Base-by-base conservation (phyloP, 2,113 vertebrate genomes). In the Bos indicus region DNA sequence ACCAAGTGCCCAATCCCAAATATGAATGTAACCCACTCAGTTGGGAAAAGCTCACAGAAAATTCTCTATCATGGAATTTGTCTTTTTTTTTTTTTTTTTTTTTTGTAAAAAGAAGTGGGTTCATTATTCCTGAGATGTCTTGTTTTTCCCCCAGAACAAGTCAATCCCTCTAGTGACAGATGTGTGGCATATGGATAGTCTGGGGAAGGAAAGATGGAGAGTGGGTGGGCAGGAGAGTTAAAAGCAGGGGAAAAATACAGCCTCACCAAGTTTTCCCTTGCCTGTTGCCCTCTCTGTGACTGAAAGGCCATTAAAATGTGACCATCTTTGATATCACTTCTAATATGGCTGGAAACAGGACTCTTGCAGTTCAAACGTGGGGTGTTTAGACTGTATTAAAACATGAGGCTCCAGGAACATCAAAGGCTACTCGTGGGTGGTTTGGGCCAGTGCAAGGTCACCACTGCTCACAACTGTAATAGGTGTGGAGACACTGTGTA, bases 401-500 rank as follows among this genome's bases (percentile, higher is more conserved):
- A 96, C 93, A 88, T 17, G 40, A 94, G 95, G 85, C 89, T 96
- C 81, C 4, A 0, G 80, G 19, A 95, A 98, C 98, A 97, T 98
- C 98, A 98, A 98, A 98, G 96, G 89, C 90, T 91, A 40, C 57
- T 93, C 7, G 40, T 96, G 98, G 96, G 98, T 98, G 98, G 98
- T 91, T 95, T 96, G 91, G 97, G 96, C 96, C 94, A 88, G 84
- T 33, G 6, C n/a, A 25, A 97, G 97, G 98, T 98, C 98, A 97
- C 86, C 52, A 30, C 30, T 91, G 95, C 81, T 88, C 78, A 91
- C 48, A 14, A 25, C 92, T 36, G 36, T 96, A 95, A 95, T 95
- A 97, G 97, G 98, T 98, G 96, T 98, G 98, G 96, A 93, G 98
- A 98, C 95, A 94, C 91, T 95, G 92, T 89, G 93, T 98, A 98